These are phyloP conservation scores for Acholoe squamosa DNA, from an alignment of 2,888 invertebrate species.

Conservation along the genomic window DNA sequence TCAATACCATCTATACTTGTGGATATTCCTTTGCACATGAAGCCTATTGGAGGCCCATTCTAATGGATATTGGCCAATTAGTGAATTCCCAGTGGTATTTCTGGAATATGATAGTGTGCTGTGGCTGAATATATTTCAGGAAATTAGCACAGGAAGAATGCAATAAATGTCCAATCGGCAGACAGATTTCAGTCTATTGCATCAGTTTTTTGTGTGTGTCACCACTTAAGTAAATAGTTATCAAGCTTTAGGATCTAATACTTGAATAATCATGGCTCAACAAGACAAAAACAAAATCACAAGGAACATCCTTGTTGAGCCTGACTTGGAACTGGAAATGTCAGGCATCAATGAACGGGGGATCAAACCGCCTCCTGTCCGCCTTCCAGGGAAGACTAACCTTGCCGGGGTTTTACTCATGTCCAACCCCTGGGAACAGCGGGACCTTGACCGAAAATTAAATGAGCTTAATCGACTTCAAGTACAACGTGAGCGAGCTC, in stretches of 20 bases:
- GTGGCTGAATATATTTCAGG: too few relatives aligned
- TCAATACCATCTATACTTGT: too few relatives aligned
- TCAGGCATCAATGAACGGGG: constrained; percentile 59
- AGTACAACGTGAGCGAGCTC: constrained; percentile 54
- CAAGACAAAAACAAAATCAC: neutral
- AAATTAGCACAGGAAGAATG: too few relatives aligned
- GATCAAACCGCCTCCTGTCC: constrained; percentile 49
- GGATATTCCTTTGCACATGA: too few relatives aligned
- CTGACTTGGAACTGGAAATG: constrained; percentile 58
- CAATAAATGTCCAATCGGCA: too few relatives aligned
- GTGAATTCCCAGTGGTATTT: too few relatives aligned
- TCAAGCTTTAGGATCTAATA: neutral
- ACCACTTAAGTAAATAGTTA: too few relatives aligned
- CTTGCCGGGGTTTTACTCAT: constrained; percentile 65
- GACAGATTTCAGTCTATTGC: too few relatives aligned
- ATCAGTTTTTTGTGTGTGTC: too few relatives aligned
- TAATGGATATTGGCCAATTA: too few relatives aligned
- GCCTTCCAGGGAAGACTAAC: constrained; percentile 66
- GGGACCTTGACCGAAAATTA: constrained; percentile 65
- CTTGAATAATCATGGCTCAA: neutral
- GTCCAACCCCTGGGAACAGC: constrained; percentile 66
- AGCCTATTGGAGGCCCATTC: too few relatives aligned
- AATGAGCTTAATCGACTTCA: constrained; percentile 54
- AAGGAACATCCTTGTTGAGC: constrained; percentile 28
- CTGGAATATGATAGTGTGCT: too few relatives aligned